Base-by-base conservation (phyloP, 2,888 invertebrate species). In the Melieria crassipennis region DNA sequence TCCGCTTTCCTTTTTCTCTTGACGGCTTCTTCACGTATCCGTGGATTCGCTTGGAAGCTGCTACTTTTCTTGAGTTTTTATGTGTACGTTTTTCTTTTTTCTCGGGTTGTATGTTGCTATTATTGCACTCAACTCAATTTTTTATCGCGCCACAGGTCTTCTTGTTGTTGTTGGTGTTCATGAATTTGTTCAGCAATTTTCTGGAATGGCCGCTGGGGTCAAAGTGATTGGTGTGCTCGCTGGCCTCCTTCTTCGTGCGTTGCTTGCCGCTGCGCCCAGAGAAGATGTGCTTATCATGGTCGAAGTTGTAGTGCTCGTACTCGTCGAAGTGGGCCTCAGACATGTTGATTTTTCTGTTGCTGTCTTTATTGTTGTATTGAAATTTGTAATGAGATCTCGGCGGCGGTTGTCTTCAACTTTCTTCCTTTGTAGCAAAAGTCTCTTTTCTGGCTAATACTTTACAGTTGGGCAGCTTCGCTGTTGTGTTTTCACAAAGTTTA, bases 251-350 rank as follows among this genome's bases (percentile, higher is more conserved):
- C 89, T 97, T 97, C 73, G 93, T 91, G 77, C 97, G 90, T 82
- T 96, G 94, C 86, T 97, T 97, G 75, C 97, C 97, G 84, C 95
- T 93, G 88, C 95, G 94, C 43, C 94, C 93, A 58, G 92, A 91
- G 87, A 92, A 93, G 76, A 96, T 91, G 86, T 94, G 92, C 88
- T 97, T 97, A 87, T 96, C 97, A 89, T 94, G 92, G 81, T 95
- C 95, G 87, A 93, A 97, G 88, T 97, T 97, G 90, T 95, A 97
- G 85, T 96, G 94, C 85, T 97, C 97, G 90, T 95, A 96, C 85
- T 95, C 92, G 88, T 97, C 96, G 86, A 93, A 92, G 88, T 94
- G 91, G 81, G 89, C 89, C 88, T 94, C 94, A 83, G 94, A 94
- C 95, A 95, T 94, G 85, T 87, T 90, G 77, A 88, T 68, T 62